phyloP scores from a whole-genome alignment of 1,140 invertebrate genomes.

The Macrocentrus cingulum region DNA sequence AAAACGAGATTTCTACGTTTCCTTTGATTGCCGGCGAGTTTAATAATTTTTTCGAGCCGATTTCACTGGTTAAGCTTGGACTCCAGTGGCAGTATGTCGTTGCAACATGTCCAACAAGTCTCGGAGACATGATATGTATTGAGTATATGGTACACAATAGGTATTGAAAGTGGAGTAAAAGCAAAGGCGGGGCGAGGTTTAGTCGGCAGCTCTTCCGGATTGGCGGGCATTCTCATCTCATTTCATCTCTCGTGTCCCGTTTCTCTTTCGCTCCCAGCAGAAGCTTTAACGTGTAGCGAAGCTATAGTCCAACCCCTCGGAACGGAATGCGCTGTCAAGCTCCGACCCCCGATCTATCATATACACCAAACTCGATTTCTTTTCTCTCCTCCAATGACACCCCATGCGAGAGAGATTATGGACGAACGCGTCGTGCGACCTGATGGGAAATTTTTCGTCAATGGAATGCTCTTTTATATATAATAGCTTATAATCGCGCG shows the following conservation, averaged over 20 bases:
- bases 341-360: slow-evolving; percentile 54
- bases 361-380: slow-evolving; percentile 51
- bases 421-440: not conserved
- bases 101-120: too few relatives aligned
- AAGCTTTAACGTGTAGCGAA: not conserved
- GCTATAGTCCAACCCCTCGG: slow-evolving; percentile 1
- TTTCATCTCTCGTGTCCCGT: not conserved
- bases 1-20: too few relatives aligned
- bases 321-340: slow-evolving; percentile 41
- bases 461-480: not conserved
- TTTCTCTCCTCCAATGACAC: slow-evolving; percentile 29
- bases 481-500: too few relatives aligned
- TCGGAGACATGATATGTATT: not conserved
- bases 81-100: too few relatives aligned
- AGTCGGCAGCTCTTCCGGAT: slow-evolving; percentile 43
- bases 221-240: slow-evolving; percentile 37
- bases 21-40: too few relatives aligned
- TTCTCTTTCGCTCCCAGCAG: slow-evolving; percentile 18
- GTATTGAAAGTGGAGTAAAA: slow-evolving; percentile 27
- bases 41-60: too few relatives aligned
- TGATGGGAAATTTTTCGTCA: not conserved
- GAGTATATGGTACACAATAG: not conserved
- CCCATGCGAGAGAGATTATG: not conserved
- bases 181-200: slow-evolving; percentile 46
- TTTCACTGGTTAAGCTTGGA: too few relatives aligned